phyloP scores from a whole-genome alignment of 2,113 vertebrate species.

The Chascanopsetta lugubris region DNA sequence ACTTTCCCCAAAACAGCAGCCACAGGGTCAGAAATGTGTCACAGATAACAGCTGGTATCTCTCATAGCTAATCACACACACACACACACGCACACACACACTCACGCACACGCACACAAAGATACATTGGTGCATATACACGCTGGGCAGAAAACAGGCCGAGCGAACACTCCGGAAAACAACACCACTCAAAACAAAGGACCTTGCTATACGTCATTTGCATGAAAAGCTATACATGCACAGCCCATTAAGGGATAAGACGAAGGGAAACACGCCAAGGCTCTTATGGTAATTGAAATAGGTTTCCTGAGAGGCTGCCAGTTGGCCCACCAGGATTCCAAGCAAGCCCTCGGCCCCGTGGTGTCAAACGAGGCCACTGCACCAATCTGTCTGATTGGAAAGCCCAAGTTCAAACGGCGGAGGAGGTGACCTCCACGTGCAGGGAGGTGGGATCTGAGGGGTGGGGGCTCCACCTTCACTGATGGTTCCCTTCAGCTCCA shows the following conservation, averaged over 20 bases:
- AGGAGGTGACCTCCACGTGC: slow-evolving; percentile 10
- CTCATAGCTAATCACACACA: slow-evolving; percentile 30
- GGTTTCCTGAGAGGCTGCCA: slow-evolving; percentile 49
- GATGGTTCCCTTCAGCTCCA: slow-evolving; percentile 12
- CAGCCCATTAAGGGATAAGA: slow-evolving; percentile 61
- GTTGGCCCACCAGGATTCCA: neutral
- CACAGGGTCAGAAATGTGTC: slow-evolving; percentile 34
- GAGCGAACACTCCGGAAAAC: slow-evolving; percentile 24
- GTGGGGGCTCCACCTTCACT: slow-evolving; percentile 42
- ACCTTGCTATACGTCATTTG: slow-evolving; percentile 47
- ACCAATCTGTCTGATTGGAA: slow-evolving; percentile 74
- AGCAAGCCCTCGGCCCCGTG: slow-evolving; percentile 38
- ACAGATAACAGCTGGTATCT: slow-evolving; percentile 29
- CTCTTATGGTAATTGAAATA: slow-evolving; percentile 75
- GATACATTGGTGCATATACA: neutral
- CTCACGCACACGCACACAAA: too few species aligned
- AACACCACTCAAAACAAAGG: slow-evolving; percentile 18
- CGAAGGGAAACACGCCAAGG: slow-evolving; percentile 54
- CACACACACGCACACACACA: slow-evolving; percentile 15
- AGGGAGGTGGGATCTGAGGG: slow-evolving; percentile 34
- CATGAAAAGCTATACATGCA: slow-evolving; percentile 46
- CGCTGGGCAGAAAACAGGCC: neutral
- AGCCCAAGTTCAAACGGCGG: slow-evolving; percentile 44
- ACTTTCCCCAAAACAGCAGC: slow-evolving; percentile 31
- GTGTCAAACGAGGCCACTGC: slow-evolving; percentile 57